These are phyloP conservation scores for Microtus ochrogaster DNA, from an alignment of 2,113 vertebrate species.

Conservation along the genomic window DNA sequence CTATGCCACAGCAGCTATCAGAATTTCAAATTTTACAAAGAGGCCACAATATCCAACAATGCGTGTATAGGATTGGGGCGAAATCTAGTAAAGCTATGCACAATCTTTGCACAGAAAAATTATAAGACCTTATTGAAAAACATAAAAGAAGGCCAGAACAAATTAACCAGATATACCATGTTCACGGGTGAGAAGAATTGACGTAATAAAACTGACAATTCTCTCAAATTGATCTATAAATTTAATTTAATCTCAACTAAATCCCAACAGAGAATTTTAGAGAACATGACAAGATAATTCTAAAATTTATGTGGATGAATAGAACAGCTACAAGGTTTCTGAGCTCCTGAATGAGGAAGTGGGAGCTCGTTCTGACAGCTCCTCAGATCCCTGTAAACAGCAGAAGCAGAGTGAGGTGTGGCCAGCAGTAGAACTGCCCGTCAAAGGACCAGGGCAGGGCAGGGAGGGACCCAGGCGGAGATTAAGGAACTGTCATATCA, in stretches of 20 bases:
- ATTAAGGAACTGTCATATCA: neutral
- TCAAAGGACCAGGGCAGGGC: neutral
- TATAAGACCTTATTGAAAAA: slow-evolving; percentile 28
- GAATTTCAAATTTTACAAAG: neutral
- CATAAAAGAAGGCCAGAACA: slow-evolving; percentile 36
- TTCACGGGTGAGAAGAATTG: neutral
- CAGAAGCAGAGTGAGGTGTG: neutral
- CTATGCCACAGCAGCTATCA: neutral
- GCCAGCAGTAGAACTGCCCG: neutral
- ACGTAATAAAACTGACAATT: slow-evolving; percentile 1
- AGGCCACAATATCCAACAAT: neutral
- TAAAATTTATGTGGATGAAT: slow-evolving; percentile 49
- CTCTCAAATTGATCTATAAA: slow-evolving; percentile 28
- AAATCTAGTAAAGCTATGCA: neutral
- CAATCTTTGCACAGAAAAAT: slow-evolving; percentile 24
- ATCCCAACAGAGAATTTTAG: slow-evolving; percentile 20
- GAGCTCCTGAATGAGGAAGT: neutral
- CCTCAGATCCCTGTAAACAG: neutral
- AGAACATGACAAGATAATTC: slow-evolving; percentile 51
- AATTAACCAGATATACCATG: neutral
- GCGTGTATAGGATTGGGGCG: neutral
- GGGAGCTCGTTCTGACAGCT: neutral
- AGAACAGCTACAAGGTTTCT: neutral
- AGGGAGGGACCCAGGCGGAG: neutral
- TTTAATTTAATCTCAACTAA: slow-evolving; percentile 62